These are phyloP conservation scores for Actenoides hombroni DNA, from an alignment of 2,113 vertebrate genomes.

Conservation along the genomic window DNA sequence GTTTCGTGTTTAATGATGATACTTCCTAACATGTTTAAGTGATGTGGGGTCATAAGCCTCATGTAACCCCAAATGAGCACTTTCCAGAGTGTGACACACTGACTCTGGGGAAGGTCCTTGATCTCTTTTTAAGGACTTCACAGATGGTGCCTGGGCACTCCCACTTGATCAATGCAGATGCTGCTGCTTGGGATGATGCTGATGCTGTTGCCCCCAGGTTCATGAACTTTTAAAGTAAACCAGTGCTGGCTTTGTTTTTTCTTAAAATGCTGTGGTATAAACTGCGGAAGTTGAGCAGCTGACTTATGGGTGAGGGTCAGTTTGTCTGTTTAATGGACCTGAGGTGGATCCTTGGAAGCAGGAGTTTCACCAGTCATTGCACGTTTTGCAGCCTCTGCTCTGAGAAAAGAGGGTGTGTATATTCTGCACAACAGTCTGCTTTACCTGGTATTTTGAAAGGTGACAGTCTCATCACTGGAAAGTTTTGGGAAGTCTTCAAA, in stretches of 20 bases:
- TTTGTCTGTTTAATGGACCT: background rate
- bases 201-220: background rate
- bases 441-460: rapidly evolving
- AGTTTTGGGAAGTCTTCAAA: background rate
- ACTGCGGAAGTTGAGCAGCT: background rate
- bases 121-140: background rate
- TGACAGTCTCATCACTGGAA: background rate
- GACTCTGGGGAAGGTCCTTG: background rate
- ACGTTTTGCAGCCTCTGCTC: background rate
- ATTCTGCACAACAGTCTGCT: rapidly evolving
- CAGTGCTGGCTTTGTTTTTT: background rate
- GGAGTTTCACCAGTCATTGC: background rate
- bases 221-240: conserved; percentile 48
- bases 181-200: background rate
- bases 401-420: background rate
- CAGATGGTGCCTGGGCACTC: background rate
- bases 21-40: background rate
- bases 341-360: background rate
- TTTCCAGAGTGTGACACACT: background rate
- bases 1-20: background rate
- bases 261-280: conserved; percentile 5
- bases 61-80: background rate
- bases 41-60: background rate
- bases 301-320: background rate
- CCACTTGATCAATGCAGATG: background rate